phyloP scores from a whole-genome alignment of 1,140 invertebrate species.

The Sweltsa coloradensis region DNA sequence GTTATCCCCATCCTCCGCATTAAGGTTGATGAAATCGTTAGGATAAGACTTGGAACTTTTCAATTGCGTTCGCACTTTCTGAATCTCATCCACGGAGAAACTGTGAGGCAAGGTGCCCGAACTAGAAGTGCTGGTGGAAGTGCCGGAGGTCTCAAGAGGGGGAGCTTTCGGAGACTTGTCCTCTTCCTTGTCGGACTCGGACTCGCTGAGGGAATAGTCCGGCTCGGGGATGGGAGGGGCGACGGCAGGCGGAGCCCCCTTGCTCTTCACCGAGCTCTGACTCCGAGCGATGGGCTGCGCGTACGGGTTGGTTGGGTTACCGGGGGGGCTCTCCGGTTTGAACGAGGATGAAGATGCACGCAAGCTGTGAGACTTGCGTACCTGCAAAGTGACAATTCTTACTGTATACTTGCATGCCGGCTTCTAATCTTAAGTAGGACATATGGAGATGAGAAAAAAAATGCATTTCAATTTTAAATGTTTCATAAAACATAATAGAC shows the following conservation, averaged over 20 bases:
- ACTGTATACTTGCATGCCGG: too few species aligned
- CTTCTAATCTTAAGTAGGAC: too few species aligned
- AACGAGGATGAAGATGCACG: conserved; percentile 35
- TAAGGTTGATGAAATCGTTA: conserved; percentile 47
- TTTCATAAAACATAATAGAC: too few species aligned
- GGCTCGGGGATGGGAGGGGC: conserved; percentile 68
- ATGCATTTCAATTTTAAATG: too few species aligned
- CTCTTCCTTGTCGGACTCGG: conserved; percentile 35
- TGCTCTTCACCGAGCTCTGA: conserved; percentile 27
- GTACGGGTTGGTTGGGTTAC: conserved; percentile 11
- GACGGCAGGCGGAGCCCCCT: neutral
- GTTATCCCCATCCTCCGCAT: conserved; percentile 68
- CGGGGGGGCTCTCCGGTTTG: conserved; percentile 21
- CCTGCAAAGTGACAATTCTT: too few species aligned
- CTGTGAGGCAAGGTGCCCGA: conserved; percentile 67
- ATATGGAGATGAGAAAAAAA: too few species aligned
- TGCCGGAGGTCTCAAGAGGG: conserved; percentile 1
- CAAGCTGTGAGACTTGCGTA: conserved; percentile 50
- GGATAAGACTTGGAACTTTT: conserved; percentile 76
- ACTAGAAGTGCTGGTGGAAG: conserved; percentile 42
- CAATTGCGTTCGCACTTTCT: conserved; percentile 67
- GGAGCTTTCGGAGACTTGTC: conserved; percentile 23
- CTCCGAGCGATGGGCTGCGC: conserved; percentile 23
- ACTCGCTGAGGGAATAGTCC: conserved; percentile 76
- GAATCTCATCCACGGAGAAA: conserved; percentile 77